Base-by-base conservation (phyloP, 2,888 invertebrate species). In the Congeria kusceri region DNA sequence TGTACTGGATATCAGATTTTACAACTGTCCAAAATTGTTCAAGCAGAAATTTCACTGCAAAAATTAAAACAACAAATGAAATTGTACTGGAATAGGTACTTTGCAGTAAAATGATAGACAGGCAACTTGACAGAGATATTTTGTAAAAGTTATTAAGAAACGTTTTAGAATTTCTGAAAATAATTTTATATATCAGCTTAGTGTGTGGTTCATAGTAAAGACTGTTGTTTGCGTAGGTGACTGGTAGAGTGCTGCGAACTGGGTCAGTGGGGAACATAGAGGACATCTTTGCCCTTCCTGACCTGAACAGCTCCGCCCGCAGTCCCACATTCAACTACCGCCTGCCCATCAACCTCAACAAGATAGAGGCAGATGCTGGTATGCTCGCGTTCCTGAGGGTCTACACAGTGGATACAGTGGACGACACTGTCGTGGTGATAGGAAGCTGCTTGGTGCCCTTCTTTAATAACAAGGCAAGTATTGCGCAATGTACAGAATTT, bases 371-470 rank as follows among this genome's bases (percentile, higher is more conserved):
- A 7, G 88, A 88, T 49, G 79, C 81, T 3, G 90, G 92, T 57
- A 88, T 90, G 76, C 84, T 93, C 20, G 85, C 92, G 9, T 88
- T 94, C 79, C 82, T 94, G 3, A 76, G 93, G 29, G 91, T 93
- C 9, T 93, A 93, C 87, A 93, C 93, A 3, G 87, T 92, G n/a
- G 92, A 93, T 70, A 86, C 91, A 15, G 83, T 91, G 20, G 88
- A 88, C 0, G 87, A 89, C 32, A 86, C 89, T 47, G 87, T 92
- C 13, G 89, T 87, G 9, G 91, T 93, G 20, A 86, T 93, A 18
- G 93, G 93, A 11, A 92, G 91, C 80, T 92, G 92, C 76, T 79
- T 93, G 2, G 85, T 93, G 32, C 86, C 87, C 0, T 78, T 93
- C 44, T 93, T 92, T 80, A 80, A 77, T 62, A 63, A 64, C 39